Conservation (phyloP, 2,797 vertebrate species). For the Siniperca scherzeri region DNA sequence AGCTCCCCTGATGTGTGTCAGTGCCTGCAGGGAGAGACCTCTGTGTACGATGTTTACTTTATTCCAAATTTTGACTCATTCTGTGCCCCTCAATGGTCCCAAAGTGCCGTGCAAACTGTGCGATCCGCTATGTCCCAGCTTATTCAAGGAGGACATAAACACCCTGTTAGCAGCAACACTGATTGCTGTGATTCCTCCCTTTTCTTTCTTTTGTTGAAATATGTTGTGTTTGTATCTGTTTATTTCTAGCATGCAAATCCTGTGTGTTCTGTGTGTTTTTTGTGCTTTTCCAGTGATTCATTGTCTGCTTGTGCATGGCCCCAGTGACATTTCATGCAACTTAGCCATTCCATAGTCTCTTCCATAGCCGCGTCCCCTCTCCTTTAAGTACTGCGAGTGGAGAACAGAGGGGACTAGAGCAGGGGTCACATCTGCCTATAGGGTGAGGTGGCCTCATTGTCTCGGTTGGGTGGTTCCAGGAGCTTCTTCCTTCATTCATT, state of each 20-base stretch:
- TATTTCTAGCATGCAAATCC: slow-evolving; percentile 68
- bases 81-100: slow-evolving; percentile 63
- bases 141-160: slow-evolving; percentile 67
- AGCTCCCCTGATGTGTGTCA: slow-evolving; percentile 77
- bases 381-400: slow-evolving; percentile 48
- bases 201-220: slow-evolving; percentile 46
- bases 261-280: slow-evolving; percentile 60
- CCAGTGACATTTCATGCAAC: slow-evolving; percentile 79
- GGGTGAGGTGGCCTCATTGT: slow-evolving; percentile 74
- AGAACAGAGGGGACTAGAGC: slow-evolving; percentile 55
- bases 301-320: slow-evolving; percentile 85
- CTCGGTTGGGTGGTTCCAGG: slow-evolving; percentile 66
- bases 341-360: slow-evolving; percentile 70
- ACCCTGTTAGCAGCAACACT: slow-evolving; percentile 54
- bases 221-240: slow-evolving; percentile 41
- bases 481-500: slow-evolving; percentile 66
- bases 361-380: slow-evolving; percentile 49
- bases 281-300: slow-evolving; percentile 67
- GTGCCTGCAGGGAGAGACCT: slow-evolving; percentile 73
- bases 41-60: slow-evolving; percentile 70
- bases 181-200: slow-evolving; percentile 63
- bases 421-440: slow-evolving; percentile 61
- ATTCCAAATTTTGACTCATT: slow-evolving; percentile 70
- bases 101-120: slow-evolving; percentile 60
- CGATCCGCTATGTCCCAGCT: slow-evolving; percentile 59